These are phyloP conservation scores for Lucifuga dentata DNA, from an alignment of 2,113 vertebrate genomes.

Conservation along the genomic window DNA sequence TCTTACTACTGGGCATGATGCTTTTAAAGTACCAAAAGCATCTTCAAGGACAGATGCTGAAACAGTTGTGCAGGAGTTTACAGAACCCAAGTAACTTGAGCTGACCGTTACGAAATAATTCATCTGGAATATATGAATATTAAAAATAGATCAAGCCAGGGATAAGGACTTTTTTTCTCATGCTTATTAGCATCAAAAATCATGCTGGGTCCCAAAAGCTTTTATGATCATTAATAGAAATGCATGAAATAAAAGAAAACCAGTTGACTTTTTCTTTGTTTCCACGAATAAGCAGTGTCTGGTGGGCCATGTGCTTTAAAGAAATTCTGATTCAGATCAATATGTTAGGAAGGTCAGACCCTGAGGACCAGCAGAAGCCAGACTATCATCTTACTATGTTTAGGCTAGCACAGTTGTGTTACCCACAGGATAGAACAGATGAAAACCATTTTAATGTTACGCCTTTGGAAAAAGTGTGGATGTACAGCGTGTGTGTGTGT, in stretches of 20 bases:
- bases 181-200: too few species aligned
- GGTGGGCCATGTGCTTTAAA: not conserved
- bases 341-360: conserved; percentile 11
- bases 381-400: conserved; percentile 14
- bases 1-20: not conserved
- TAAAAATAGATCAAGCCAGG: not conserved
- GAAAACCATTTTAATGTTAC: conserved; percentile 32
- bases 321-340: conserved; percentile 2
- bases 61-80: not conserved
- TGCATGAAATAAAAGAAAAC: not conserved
- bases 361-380: not conserved
- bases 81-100: conserved; percentile 26
- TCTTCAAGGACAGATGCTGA: conserved; percentile 22
- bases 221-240: too few species aligned
- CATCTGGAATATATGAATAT: conserved; percentile 9
- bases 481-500: not conserved
- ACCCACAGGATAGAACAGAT: conserved; percentile 21
- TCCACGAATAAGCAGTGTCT: not conserved
- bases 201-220: not conserved
- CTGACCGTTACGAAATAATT: conserved; percentile 1
- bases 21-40: conserved; percentile 7
- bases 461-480: conserved; percentile 6
- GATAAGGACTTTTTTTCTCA: not conserved
- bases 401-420: conserved; percentile 27
- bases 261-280: not conserved